Evolutionary conservation across 2,797 vertebrate species (phyloP), one percentile per base, ranked within the genome.

Genomic region (Thalassophryne amazonica): DNA sequence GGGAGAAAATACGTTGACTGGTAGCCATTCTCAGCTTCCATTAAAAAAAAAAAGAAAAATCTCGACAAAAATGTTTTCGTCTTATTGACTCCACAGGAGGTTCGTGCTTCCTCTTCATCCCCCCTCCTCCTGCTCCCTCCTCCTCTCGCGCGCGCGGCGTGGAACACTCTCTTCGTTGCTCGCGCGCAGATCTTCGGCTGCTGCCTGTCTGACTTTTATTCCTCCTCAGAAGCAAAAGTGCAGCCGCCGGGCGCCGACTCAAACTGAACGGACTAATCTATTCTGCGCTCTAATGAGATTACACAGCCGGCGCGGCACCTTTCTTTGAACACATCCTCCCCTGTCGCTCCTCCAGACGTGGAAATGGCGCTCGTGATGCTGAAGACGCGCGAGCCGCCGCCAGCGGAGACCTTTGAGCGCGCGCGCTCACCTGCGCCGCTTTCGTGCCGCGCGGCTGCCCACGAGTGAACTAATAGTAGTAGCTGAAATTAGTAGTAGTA

Each of bases 201-300:
- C 78, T 27, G 43, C 47, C 14, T 25, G 53, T 57, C 49, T 45
- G 19, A 52, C 42, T 71, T 46, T 49, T 60, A 28, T 47, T 10
- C 25, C 39, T 60, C 60, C 35, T 39, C 42, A 16, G 40, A 38
- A 38, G 47, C 41, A 43, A 67, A 81, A 85, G 76, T 78, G 41
- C 48, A 37, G 55, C 63, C 43, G 14, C 38, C 11, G 49, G 31
- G 63, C 51, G 68, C 87, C 86, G 86, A 86, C 83, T 77, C 60
- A 83, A 84, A 85, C 58, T 82, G 80, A 86, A 76, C 83, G 89
- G 90, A 91, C 92, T 89, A 85, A 83, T 88, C 86, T 91, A 74
- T 91, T 92, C 83, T 71, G 73, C 90, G 91, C 87, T 63, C 78
- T 93, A 93, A 94, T 90, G 91, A 89, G 91, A 92, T 94, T 90